phyloP scores from a whole-genome alignment of 2,888 invertebrate genomes.

The Drosophila rubida region DNA sequence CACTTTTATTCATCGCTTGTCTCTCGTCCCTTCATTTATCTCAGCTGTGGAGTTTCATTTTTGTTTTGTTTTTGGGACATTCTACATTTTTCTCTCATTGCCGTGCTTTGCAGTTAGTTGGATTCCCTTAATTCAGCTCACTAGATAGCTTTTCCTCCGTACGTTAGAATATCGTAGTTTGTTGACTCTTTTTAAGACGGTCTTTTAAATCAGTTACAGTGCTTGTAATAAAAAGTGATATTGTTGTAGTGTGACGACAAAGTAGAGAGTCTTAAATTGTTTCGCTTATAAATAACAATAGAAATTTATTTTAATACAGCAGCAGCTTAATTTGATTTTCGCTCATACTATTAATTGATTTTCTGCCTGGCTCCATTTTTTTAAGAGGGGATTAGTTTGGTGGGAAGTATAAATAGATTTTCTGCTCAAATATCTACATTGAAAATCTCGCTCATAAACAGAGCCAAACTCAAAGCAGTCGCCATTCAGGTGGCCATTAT shows the following conservation, averaged over 20 bases:
- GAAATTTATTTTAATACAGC: background rate
- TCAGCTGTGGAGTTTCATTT: background rate
- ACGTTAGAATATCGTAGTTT: background rate
- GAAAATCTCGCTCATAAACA: constrained; percentile 43
- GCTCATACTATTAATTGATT: constrained; percentile 17
- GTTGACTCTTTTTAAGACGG: background rate
- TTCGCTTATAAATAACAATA: too few species aligned
- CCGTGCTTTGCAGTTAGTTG: background rate
- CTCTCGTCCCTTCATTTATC: background rate
- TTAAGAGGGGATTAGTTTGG: background rate
- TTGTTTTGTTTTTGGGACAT: background rate
- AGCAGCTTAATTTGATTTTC: background rate
- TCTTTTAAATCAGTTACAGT: background rate
- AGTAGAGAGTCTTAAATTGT: background rate
- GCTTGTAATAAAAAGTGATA: background rate
- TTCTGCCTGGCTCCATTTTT: constrained; percentile 7
- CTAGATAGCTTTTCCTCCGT: background rate
- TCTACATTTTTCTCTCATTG: background rate
- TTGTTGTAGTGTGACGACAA: background rate
- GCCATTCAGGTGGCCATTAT: constrained; percentile 54
- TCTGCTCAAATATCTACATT: constrained; percentile 14
- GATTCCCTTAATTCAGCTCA: constrained; percentile 1
- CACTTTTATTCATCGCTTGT: constrained; percentile 1
- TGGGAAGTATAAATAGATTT: constrained; percentile 12
- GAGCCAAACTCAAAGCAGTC: constrained; percentile 9